phyloP scores from a whole-genome alignment of 2,888 invertebrate species.

The Sesia bembeciformis region DNA sequence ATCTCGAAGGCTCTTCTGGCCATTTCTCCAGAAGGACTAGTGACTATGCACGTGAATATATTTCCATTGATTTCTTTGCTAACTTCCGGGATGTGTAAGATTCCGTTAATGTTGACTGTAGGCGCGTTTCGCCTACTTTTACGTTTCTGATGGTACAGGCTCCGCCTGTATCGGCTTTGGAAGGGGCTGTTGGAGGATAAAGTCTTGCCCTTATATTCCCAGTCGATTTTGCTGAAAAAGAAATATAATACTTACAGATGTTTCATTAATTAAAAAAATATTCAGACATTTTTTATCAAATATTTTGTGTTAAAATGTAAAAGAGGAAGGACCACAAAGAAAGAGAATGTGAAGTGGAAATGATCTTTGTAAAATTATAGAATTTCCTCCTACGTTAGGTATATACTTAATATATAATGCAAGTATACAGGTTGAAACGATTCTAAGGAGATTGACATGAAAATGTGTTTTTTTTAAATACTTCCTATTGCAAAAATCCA shows the following conservation, averaged over 20 bases:
- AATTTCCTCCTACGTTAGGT: too few relatives aligned
- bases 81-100: conserved; percentile 76
- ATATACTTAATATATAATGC: too few relatives aligned
- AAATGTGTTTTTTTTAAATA: too few relatives aligned
- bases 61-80: conserved; percentile 81
- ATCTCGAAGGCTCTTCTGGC: conserved; percentile 76
- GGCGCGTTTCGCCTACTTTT: conserved; percentile 41
- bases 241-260: not conserved
- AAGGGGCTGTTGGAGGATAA: conserved; percentile 48
- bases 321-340: too few relatives aligned
- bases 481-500: too few relatives aligned
- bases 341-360: too few relatives aligned
- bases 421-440: too few relatives aligned
- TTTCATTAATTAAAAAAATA: not conserved
- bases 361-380: too few relatives aligned
- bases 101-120: conserved; percentile 65
- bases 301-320: too few relatives aligned
- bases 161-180: conserved; percentile 48
- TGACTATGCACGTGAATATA: conserved; percentile 84
- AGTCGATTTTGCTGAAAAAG: conserved; percentile 57
- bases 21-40: conserved; percentile 79
- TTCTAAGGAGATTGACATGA: too few relatives aligned
- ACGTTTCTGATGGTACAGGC: conserved; percentile 22
- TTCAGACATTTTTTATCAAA: too few relatives aligned
- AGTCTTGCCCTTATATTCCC: conserved; percentile 58